Conservation (phyloP, 2,797 vertebrate genomes). For the Parauchenoglanis punctatus region DNA sequence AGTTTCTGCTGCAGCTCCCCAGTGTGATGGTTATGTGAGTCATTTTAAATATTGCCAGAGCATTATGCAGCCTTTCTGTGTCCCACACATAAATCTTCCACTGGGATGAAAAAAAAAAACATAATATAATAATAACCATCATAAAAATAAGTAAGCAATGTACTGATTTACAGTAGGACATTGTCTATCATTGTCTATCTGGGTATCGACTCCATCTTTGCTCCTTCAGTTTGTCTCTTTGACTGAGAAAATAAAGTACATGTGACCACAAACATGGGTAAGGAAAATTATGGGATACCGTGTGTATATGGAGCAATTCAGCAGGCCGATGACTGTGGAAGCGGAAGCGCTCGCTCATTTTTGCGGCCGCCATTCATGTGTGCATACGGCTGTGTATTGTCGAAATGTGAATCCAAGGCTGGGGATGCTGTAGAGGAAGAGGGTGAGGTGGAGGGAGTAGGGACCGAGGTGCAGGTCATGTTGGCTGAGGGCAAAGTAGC, state of each 20-base stretch:
- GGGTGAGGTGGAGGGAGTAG: slow-evolving; percentile 57
- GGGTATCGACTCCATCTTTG: slow-evolving; percentile 9
- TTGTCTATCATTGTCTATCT: slow-evolving; percentile 26
- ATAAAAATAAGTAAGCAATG: slow-evolving; percentile 40
- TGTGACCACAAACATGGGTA: slow-evolving; percentile 53
- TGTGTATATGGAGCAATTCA: slow-evolving; percentile 77
- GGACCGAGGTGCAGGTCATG: slow-evolving; percentile 67
- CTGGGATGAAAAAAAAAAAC: slow-evolving; percentile 18
- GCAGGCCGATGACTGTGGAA: slow-evolving; percentile 99
- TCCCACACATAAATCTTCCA: slow-evolving; percentile 44
- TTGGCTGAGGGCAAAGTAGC: slow-evolving; percentile 46
- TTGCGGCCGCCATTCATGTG: slow-evolving; percentile 98
- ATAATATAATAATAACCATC: slow-evolving; percentile 41
- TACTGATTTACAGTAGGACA: slow-evolving; percentile 45
- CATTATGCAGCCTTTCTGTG: slow-evolving; percentile 70
- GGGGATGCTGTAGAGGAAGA: slow-evolving; percentile 64
- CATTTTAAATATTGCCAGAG: slow-evolving; percentile 57
- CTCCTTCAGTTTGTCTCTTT: slow-evolving; percentile 44
- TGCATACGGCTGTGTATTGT: slow-evolving; percentile 92
- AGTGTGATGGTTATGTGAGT: slow-evolving; percentile 62
- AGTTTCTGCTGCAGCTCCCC: slow-evolving; percentile 68
- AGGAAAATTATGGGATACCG: slow-evolving; percentile 68
- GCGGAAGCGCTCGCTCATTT: slow-evolving; percentile 89
- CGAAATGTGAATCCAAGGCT: slow-evolving; percentile 87
- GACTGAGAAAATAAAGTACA: slow-evolving; percentile 34